phyloP scores from a whole-genome alignment of 1,140 invertebrate genomes.

The Chrysomallon squamiferum region DNA sequence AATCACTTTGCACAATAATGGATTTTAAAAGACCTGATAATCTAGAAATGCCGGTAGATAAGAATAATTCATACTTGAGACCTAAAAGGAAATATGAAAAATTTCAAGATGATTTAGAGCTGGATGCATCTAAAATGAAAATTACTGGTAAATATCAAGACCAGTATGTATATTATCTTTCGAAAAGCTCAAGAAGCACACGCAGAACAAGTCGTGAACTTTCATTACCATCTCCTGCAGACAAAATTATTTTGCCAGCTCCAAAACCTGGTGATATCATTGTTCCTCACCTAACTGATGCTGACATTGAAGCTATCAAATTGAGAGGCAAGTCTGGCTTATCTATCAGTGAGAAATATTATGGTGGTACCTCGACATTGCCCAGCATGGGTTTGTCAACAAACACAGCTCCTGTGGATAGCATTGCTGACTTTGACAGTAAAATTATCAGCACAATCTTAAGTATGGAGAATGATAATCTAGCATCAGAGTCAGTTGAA shows the following conservation, averaged over 20 bases:
- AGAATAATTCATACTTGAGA: constrained; percentile 17
- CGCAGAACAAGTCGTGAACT: constrained; percentile 33
- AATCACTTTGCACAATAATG: neutral
- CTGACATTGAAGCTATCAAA: constrained; percentile 51
- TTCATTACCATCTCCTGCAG: constrained; percentile 10
- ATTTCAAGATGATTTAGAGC: constrained; percentile 37
- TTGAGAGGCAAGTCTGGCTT: constrained; percentile 10
- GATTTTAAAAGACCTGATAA: neutral
- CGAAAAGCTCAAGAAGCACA: constrained; percentile 45
- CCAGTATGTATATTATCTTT: constrained; percentile 56
- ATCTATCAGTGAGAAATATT: constrained; percentile 2
- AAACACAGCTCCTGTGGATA: constrained; percentile 2
- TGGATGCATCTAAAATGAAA: constrained; percentile 51
- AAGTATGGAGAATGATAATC: constrained; percentile 52
- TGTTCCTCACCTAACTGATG: constrained; percentile 56
- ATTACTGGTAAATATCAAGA: constrained; percentile 57
- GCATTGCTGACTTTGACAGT: constrained; percentile 44
- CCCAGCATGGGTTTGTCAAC: neutral
- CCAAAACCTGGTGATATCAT: constrained; percentile 54
- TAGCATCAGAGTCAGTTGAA: constrained; percentile 15
- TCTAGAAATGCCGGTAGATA: neutral
- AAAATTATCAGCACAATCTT: constrained; percentile 56
- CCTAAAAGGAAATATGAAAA: constrained; percentile 29
- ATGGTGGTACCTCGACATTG: constrained; percentile 3
- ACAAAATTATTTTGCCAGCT: constrained; percentile 36